Evolutionary conservation across 37 sponge, comb jelly and placozoan species (phyloP).

Genomic region (Oopsacas minuta): DNA sequence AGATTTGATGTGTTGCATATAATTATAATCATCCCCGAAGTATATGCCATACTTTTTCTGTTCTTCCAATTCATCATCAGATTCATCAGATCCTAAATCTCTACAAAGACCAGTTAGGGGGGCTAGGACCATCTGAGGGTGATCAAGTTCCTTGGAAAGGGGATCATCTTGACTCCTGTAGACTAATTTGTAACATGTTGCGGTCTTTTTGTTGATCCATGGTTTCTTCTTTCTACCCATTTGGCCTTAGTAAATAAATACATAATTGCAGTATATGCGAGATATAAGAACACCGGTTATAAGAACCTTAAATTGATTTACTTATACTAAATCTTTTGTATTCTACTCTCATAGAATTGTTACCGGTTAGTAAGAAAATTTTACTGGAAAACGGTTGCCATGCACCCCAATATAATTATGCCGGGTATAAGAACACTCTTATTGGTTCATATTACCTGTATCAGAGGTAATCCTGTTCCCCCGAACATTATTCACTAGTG

Average conservation of each 20-base stretch:
- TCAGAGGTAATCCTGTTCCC: not conserved
- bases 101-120: not conserved
- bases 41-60: conserved; percentile 64
- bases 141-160: conserved; percentile 46
- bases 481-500: not conserved
- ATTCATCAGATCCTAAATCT: not conserved
- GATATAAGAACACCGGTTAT: not conserved
- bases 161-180: conserved; percentile 88
- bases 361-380: too few relatives aligned
- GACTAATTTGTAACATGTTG: conserved; percentile 60
- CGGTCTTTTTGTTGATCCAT: conserved; percentile 92
- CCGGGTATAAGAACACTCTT: too few relatives aligned
- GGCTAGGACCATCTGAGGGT: conserved; percentile 54
- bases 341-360: too few relatives aligned
- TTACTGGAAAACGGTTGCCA: too few relatives aligned
- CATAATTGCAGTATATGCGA: not conserved
- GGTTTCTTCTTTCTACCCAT: conserved; percentile 88
- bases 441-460: too few relatives aligned
- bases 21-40: conserved; percentile 89
- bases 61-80: not conserved
- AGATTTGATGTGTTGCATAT: conserved; percentile 84
- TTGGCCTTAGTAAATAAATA: too few relatives aligned
- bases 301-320: too few relatives aligned
- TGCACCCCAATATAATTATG: too few relatives aligned
- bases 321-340: too few relatives aligned